These are phyloP conservation scores for Eublepharis macularius DNA, from an alignment of 2,113 vertebrate genomes.

Conservation along the genomic window DNA sequence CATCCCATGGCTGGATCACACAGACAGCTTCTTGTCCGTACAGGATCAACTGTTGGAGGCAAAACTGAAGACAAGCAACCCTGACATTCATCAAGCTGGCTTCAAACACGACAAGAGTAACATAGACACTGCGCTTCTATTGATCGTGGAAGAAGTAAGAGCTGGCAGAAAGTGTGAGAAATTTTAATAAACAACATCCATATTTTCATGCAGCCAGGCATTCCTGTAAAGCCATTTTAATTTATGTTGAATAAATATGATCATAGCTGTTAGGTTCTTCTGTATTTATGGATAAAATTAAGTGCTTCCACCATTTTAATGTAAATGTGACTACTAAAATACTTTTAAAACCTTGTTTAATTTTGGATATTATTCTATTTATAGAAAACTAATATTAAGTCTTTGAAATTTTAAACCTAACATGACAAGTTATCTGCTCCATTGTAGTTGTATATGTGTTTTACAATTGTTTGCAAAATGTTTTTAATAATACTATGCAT, in stretches of 20 bases:
- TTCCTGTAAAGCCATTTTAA: not conserved
- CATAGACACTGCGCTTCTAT: not conserved
- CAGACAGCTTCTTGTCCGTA: not conserved
- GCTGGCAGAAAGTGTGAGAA: not conserved
- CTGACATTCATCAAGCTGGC: not conserved
- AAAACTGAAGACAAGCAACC: not conserved
- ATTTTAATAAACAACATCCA: slow-evolving; percentile 1
- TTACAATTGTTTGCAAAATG: not conserved
- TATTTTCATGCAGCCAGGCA: not conserved
- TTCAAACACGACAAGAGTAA: not conserved
- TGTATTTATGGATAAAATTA: not conserved
- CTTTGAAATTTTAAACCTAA: not conserved
- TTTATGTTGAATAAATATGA: not conserved
- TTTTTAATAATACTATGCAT: too few species aligned
- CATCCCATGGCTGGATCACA: not conserved
- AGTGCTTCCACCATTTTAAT: not conserved
- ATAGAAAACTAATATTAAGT: not conserved
- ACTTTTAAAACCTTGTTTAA: not conserved
- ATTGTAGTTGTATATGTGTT: not conserved
- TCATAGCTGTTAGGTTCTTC: not conserved
- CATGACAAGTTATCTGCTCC: not conserved
- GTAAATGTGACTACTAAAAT: not conserved
- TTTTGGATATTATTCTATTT: not conserved
- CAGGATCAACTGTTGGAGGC: not conserved
- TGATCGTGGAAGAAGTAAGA: not conserved